phyloP scores from a whole-genome alignment of 2,888 invertebrate species.

The Alloplasta piceator region DNA sequence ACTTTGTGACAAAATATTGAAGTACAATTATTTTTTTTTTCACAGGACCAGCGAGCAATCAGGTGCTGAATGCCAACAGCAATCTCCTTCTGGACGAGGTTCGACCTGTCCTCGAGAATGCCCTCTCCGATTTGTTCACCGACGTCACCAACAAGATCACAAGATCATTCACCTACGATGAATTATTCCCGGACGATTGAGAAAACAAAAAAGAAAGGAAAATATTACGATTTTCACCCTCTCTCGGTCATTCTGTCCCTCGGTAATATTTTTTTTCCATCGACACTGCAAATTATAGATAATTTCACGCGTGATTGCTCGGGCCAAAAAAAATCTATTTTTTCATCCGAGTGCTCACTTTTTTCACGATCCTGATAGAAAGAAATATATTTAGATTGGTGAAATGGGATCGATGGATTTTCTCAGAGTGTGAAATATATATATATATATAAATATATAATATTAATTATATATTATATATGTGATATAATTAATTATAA shows the following conservation, averaged over 20 bases:
- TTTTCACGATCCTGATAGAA: too few species aligned
- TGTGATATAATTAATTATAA: too few species aligned
- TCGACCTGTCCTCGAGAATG: conserved; percentile 87
- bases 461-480: too few species aligned
- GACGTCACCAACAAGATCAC: conserved; percentile 89
- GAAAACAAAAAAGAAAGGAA: conserved; percentile 37
- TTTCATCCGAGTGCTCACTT: not conserved
- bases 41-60: conserved; percentile 87
- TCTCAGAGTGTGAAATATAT: conserved; percentile 25
- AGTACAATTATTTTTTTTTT: conserved; percentile 27
- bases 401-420: conserved; percentile 31
- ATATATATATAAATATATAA: too few species aligned
- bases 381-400: conserved; percentile 29
- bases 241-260: conserved; percentile 17
- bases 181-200: conserved; percentile 86
- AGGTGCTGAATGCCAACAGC: conserved; percentile 88
- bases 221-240: conserved; percentile 27
- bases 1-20: too few species aligned
- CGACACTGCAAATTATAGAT: not conserved
- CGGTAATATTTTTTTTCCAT: too few species aligned
- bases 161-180: conserved; percentile 88
- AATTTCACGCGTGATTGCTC: too few species aligned
- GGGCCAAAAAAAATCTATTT: not conserved
- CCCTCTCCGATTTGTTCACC: conserved; percentile 87
- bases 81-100: conserved; percentile 88